Evolutionary conservation across 1,140 invertebrate species (phyloP).

Genomic region (Frieseomelitta varia): DNA sequence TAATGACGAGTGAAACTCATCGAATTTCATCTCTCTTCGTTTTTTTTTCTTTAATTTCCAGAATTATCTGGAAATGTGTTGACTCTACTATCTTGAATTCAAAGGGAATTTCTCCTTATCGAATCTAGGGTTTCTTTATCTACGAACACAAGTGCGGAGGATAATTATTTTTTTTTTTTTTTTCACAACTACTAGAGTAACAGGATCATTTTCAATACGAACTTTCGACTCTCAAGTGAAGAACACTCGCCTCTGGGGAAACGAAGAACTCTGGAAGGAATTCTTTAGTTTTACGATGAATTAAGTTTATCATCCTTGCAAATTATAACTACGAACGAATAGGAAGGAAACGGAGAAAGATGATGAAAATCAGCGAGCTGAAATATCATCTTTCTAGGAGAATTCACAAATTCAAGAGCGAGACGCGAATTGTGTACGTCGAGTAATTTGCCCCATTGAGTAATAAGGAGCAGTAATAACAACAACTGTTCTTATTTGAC

Average conservation of each 20-base stretch:
- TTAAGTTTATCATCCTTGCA: not conserved
- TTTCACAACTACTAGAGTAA: too few species aligned
- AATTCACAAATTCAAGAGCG: conserved; percentile 25
- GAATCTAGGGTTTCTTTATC: too few species aligned
- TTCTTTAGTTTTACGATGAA: not conserved
- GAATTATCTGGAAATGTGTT: not conserved
- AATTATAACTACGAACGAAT: not conserved
- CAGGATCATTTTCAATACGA: too few species aligned
- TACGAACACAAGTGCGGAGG: too few species aligned
- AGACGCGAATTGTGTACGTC: not conserved
- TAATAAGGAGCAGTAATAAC: not conserved
- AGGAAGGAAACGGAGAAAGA: not conserved
- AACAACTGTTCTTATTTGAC: too few species aligned
- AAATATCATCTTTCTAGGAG: conserved; percentile 10
- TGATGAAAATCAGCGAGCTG: not conserved
- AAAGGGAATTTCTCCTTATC: too few species aligned
- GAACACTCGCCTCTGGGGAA: too few species aligned
- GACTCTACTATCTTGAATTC: not conserved
- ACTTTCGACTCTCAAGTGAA: too few species aligned
- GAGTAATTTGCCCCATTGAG: not conserved
- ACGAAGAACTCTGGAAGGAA: not conserved
- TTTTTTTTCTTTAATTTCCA: not conserved
- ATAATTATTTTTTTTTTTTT: too few species aligned
- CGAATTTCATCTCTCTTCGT: not conserved
- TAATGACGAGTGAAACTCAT: not conserved